These are phyloP conservation scores for Metopia argyrocephala DNA, from an alignment of 2,888 invertebrate genomes.

Conservation along the genomic window DNA sequence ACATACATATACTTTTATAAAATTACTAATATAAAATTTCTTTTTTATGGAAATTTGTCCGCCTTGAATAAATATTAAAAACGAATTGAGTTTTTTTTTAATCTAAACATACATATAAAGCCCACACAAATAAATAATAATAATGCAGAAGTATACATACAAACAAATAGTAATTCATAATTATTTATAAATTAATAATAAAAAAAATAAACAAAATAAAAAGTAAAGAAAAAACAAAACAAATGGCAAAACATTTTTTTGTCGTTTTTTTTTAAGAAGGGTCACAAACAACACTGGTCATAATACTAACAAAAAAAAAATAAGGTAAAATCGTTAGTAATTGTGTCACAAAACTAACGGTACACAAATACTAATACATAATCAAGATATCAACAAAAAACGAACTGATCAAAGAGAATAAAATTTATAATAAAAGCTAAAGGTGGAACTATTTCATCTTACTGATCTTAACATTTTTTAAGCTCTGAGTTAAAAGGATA, in stretches of 20 bases:
- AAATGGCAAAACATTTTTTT: no score
- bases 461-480: no score
- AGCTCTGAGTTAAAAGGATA: no score
- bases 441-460: no score
- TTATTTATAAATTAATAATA: slow-evolving; percentile 14
- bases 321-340: no score
- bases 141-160: neutral
- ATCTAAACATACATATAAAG: slow-evolving; percentile 5
- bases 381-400: neutral
- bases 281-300: no score
- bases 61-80: slow-evolving; percentile 17
- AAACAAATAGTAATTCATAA: slow-evolving; percentile 34
- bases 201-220: neutral
- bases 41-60: slow-evolving; percentile 53
- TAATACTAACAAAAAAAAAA: no score
- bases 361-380: neutral
- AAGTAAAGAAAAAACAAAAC: neutral
- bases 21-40: neutral
- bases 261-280: neutral
- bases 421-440: no score
- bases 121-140: slow-evolving; percentile 3
- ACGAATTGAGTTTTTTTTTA: slow-evolving; percentile 5
- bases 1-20: neutral
- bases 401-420: no score
- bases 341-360: neutral